Percentiles rank a stretch among this genome's conserved stretches.
Evolutionary conservation across 2,797 vertebrate genomes (phyloP).

Genomic region (Semaprochilodus insignis): DNA sequence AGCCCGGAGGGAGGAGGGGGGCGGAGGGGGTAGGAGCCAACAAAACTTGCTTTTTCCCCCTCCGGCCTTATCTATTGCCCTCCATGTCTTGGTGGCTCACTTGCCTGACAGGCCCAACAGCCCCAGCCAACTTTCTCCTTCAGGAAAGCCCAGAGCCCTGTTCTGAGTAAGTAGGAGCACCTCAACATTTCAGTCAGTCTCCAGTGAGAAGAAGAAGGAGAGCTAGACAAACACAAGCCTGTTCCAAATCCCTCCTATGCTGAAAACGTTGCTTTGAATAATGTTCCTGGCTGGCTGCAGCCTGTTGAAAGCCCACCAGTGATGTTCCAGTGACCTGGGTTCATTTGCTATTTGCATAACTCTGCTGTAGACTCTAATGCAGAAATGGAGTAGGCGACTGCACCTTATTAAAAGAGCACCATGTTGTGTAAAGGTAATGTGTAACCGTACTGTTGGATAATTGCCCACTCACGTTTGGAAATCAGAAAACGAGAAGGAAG

Average conservation of each 20-base stretch:
- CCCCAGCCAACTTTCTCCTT: not conserved
- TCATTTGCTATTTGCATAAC: not conserved
- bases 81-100: not conserved
- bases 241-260: not conserved
- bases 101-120: conserved; percentile 18
- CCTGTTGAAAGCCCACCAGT: not conserved
- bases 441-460: not conserved
- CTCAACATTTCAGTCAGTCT: not conserved
- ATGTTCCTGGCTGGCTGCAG: not conserved
- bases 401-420: not conserved
- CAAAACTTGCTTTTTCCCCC: not conserved
- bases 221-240: not conserved
- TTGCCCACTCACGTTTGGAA: not conserved
- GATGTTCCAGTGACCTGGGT: not conserved
- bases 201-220: not conserved
- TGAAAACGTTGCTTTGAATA: not conserved
- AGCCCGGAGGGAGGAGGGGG: not conserved
- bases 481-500: not conserved
- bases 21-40: not conserved
- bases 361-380: not conserved
- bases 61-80: not conserved
- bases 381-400: not conserved
- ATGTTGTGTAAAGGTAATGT: conserved; percentile 4
- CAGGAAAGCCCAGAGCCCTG: not conserved
- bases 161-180: not conserved